A percentile compares a stretch with the other conserved stretches of the same genome.
Evolutionary conservation across 1,140 invertebrate genomes (phyloP).

Genomic region (Phenacoccus solenopsis): DNA sequence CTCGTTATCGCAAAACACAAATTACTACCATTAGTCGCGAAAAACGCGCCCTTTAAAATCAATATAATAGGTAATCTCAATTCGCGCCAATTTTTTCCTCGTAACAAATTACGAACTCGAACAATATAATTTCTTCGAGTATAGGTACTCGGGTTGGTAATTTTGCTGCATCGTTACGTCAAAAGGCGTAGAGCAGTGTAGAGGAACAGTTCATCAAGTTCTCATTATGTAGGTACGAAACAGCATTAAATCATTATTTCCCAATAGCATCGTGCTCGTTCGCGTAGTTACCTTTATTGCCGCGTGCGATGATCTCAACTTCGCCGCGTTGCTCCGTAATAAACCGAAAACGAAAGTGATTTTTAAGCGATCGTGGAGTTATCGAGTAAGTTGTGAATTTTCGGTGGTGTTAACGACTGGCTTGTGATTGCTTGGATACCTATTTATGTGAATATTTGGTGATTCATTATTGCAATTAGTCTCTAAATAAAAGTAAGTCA

Average conservation of each 20-base stretch:
- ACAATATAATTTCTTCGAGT: neutral
- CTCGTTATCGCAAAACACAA: too few species aligned
- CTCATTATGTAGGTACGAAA: neutral
- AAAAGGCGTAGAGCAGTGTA: neutral
- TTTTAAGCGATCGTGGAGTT: neutral
- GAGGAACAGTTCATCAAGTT: constrained; percentile 1
- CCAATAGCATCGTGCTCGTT: neutral
- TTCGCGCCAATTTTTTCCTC: too few species aligned
- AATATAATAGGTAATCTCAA: too few species aligned
- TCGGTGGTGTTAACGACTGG: neutral
- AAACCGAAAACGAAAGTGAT: neutral
- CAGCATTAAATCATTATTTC: neutral
- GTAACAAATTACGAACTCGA: too few species aligned
- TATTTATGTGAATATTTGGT: too few species aligned
- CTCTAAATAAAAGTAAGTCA: too few species aligned
- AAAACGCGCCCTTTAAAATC: too few species aligned
- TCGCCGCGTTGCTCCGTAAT: neutral
- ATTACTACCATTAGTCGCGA: too few species aligned
- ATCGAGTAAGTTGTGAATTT: too few species aligned
- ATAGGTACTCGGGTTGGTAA: neutral
- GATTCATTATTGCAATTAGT: too few species aligned
- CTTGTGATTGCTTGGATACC: too few species aligned
- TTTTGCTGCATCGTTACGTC: neutral
- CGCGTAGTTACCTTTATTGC: neutral
- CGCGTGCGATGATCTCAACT: neutral